A percentile compares a stretch with the other conserved stretches of the same genome.
These are phyloP conservation scores for Hirtodrosophila duncani DNA, from an alignment of 2,888 invertebrate genomes.

Conservation along the genomic window DNA sequence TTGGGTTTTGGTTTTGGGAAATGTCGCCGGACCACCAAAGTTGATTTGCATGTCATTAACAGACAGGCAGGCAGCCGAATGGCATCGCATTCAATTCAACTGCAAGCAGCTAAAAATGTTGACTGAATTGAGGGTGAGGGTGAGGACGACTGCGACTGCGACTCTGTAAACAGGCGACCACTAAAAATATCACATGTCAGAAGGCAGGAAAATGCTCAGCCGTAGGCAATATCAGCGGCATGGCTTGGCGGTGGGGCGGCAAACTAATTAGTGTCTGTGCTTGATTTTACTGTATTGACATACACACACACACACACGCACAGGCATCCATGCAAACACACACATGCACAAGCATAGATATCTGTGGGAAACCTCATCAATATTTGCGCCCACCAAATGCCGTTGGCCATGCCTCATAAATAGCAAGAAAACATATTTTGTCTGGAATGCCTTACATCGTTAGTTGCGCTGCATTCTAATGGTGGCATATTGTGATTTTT, in stretches of 20 bases:
- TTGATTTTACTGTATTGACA: neutral
- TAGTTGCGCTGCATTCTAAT: slow-evolving; percentile 6
- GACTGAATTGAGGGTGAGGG: slow-evolving; percentile 3
- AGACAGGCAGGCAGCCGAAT: slow-evolving; percentile 10
- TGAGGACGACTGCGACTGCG: slow-evolving; percentile 4
- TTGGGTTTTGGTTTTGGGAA: slow-evolving; percentile 9
- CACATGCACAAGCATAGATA: neutral
- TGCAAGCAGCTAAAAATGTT: slow-evolving; percentile 46
- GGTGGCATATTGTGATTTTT: slow-evolving; percentile 21
- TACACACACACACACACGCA: neutral
- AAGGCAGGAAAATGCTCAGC: too few relatives aligned
- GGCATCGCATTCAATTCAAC: slow-evolving; percentile 43
- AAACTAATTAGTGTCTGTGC: slow-evolving; percentile 42
- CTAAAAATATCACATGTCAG: slow-evolving; percentile 63
- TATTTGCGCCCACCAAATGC: slow-evolving; percentile 22
- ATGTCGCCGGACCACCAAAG: slow-evolving; percentile 51
- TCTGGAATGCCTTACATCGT: too few relatives aligned
- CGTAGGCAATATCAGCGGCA: slow-evolving; percentile 16
- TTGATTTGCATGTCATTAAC: slow-evolving; percentile 69
- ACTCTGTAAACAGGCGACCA: slow-evolving; percentile 49
- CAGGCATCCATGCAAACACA: too few relatives aligned
- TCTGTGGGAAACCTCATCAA: slow-evolving; percentile 38
- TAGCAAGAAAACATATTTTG: slow-evolving; percentile 22
- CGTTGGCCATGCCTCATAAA: slow-evolving; percentile 35
- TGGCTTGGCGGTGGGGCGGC: slow-evolving; percentile 21